Base-by-base conservation (phyloP, 2,888 invertebrate species). In the Dioctria linearis region DNA sequence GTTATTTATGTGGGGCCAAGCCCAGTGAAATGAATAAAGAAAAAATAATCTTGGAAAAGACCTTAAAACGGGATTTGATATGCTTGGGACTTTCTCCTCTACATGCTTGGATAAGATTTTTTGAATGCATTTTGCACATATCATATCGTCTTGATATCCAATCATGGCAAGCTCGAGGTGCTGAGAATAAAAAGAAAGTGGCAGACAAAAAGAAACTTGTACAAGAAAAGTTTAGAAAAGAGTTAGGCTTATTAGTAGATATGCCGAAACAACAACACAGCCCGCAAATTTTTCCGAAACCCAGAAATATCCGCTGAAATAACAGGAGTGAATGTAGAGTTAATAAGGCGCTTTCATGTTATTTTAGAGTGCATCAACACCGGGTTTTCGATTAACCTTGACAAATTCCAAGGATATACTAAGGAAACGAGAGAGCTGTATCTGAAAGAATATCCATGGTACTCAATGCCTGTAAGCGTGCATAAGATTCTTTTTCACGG, bases 401-500 rank as follows among this genome's bases (percentile, higher is more conserved):
- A 61, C 13, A 61, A 61, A 25, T 61, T 61, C 25, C 8, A 61
- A 3, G 61, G 13, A 61, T 61, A 13, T 6, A 25, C 61, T 3
- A 25, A 61, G 13, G 61, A 25, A 4, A 61, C 61, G 3, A 61
- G 13, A 13, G 61, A n/a, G 13, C 13, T 61, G 61, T 61, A 57
- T 11, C n/a, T 57, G 5, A 11, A 57, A n/a, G n/a, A 57, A 5
- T 57, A 57, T 25, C 5, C n/a, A n/a, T n/a, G 13, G 46, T 40
- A 75, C 49, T 11, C 71, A 13, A 71, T 71, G 49, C 9, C 49
- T 37, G 49, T 46, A 8, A 51, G 49, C 71, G 13, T 37, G 8
- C 69, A 83, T 82, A 82, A 82, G 79, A 83, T 80, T 80, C 80
- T 80, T 65, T 80, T 81, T 81, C 80, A 80, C 42, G 75, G 65